phyloP scores from a whole-genome alignment of 2,113 vertebrate genomes.

The Ictidomys tridecemlineatus region DNA sequence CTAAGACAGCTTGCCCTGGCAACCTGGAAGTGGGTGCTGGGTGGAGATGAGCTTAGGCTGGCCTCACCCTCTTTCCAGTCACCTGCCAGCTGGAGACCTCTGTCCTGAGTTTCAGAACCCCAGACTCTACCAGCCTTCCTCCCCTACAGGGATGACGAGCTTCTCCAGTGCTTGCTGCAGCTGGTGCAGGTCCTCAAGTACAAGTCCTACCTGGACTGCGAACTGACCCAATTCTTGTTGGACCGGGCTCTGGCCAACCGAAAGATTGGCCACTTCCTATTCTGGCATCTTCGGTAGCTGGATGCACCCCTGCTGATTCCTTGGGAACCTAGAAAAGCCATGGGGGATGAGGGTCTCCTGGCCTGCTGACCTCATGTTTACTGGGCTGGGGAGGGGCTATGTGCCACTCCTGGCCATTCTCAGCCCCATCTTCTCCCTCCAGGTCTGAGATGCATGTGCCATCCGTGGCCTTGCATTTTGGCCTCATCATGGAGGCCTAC shows the following conservation, averaged over 20 bases:
- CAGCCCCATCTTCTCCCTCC: background rate
- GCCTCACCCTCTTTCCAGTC: background rate
- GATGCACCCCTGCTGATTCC: constrained; percentile 4
- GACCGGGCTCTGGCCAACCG: no score
- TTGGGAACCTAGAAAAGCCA: constrained; percentile 69
- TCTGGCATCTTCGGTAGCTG: no score
- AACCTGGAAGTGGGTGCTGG: fast-evolving
- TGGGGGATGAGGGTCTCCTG: background rate
- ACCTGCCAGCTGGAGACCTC: background rate
- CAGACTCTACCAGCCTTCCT: background rate
- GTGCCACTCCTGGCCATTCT: background rate
- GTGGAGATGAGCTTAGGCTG: background rate
- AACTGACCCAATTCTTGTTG: no score
- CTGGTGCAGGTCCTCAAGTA: no score
- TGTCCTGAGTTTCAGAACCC: no score
- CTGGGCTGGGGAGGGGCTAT: background rate
- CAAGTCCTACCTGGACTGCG: no score
- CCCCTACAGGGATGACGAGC: constrained; percentile 91
- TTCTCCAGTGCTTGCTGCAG: no score
- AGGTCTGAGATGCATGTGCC: constrained; percentile 98
- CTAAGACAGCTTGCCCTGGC: fast-evolving
- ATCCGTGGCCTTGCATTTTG: constrained; percentile 94
- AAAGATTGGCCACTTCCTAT: no score
- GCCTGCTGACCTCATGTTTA: background rate
- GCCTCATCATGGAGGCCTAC: constrained; percentile 97